phyloP scores from a whole-genome alignment of 2,113 vertebrate species.

The Malurus elegans region DNA sequence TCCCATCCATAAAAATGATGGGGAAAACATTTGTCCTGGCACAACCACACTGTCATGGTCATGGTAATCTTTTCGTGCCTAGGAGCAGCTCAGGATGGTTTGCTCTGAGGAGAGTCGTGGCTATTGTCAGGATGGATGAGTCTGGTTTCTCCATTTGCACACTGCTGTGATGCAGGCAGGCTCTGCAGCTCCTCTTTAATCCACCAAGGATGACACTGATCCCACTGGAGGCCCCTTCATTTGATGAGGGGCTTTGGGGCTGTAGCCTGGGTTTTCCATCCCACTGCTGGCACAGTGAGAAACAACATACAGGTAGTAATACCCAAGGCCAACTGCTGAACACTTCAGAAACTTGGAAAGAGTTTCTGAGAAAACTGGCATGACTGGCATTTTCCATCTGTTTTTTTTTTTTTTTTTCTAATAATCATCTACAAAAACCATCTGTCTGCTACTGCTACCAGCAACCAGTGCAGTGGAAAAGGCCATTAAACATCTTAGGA shows the following conservation, averaged over 20 bases:
- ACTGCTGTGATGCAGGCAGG: not conserved
- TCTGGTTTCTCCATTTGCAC: not conserved
- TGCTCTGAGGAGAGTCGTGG: not conserved
- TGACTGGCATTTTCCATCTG: not conserved
- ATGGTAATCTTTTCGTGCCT: not conserved
- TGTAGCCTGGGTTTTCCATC: not conserved
- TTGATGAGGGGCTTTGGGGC: not conserved
- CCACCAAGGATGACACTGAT: not conserved
- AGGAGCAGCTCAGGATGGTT: not conserved
- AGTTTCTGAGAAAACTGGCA: not conserved
- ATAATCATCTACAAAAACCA: not conserved
- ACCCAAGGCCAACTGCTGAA: not conserved
- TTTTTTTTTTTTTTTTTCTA: not conserved
- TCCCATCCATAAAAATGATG: not conserved
- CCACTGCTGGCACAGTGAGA: not conserved
- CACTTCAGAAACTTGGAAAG: constrained; percentile 4
- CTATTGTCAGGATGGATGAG: not conserved
- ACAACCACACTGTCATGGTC: not conserved
- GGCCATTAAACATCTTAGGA: not conserved
- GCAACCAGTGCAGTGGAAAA: not conserved
- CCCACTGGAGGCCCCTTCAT: not conserved
- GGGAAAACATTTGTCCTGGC: constrained; percentile 8
- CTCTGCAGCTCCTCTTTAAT: not conserved
- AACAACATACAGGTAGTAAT: constrained; percentile 14
- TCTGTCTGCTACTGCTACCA: not conserved